These are phyloP conservation scores for Morus bassanus DNA, from an alignment of 2,797 vertebrate genomes.

Conservation along the genomic window DNA sequence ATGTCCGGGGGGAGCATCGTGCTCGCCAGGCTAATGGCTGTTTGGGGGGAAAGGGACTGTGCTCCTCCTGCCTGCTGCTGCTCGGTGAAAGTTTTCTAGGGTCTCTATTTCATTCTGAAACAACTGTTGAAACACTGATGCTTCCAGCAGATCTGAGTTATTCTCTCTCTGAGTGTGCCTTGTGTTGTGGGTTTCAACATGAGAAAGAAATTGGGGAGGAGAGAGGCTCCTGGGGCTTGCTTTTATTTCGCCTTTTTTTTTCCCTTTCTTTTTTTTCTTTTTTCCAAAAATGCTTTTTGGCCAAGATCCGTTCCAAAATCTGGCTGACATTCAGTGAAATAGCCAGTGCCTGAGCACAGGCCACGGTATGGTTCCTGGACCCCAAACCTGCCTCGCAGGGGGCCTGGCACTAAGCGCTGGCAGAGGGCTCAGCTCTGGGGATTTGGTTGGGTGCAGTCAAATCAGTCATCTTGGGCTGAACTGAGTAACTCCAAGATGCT, in stretches of 20 bases:
- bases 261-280: not conserved
- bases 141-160: not conserved
- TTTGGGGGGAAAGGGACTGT: not conserved
- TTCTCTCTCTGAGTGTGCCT: not conserved
- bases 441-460: not conserved
- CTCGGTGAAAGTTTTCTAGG: not conserved
- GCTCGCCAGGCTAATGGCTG: fast-evolving
- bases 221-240: not conserved
- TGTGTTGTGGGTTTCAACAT: not conserved
- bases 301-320: not conserved
- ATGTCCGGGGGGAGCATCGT: fast-evolving
- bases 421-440: not conserved
- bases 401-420: not conserved
- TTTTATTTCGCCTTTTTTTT: not conserved
- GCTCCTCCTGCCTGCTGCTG: not conserved
- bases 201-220: not conserved
- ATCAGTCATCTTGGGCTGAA: not conserved
- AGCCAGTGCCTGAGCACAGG: not conserved
- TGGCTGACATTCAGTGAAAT: not conserved
- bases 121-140: not conserved
- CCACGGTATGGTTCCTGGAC: not conserved
- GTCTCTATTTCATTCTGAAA: not conserved
- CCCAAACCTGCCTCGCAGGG: not conserved
- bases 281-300: not conserved
- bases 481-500: not conserved